Evolutionary conservation across 2,797 vertebrate species (phyloP).

Genomic region (Pelodytes ibericus): DNA sequence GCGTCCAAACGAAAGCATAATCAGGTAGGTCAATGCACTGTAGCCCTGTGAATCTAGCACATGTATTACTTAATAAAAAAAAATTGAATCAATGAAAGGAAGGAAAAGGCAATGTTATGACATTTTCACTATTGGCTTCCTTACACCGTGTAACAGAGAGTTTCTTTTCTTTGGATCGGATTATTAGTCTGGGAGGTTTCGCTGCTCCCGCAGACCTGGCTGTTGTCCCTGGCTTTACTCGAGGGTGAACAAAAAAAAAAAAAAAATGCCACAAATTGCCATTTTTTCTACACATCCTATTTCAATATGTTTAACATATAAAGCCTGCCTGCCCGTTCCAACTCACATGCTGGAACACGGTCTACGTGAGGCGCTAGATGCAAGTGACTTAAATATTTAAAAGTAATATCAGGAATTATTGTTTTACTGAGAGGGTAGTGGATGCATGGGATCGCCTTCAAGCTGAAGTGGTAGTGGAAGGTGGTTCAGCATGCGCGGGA

Average conservation of each 20-base stretch:
- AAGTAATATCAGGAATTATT: no score
- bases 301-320: constrained; percentile 44
- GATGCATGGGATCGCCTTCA: no score
- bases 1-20: no score
- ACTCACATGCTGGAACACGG: constrained; percentile 5
- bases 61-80: background rate
- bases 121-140: background rate
- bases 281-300: constrained; percentile 31
- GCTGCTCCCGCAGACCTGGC: constrained; percentile 28
- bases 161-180: constrained; percentile 34
- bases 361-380: no score
- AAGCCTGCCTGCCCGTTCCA: constrained; percentile 19
- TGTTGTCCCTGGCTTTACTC: constrained; percentile 16
- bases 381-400: no score
- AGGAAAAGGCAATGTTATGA: background rate
- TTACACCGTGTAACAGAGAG: constrained; percentile 13
- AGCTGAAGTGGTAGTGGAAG: no score
- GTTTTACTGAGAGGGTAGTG: no score
- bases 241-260: constrained; percentile 1
- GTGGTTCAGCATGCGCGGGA: no score
- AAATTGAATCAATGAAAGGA: background rate
- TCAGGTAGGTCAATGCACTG: no score
- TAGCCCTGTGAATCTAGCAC: no score
- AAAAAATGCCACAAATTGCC: constrained; percentile 37
- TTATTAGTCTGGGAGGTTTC: constrained; percentile 34